Conservation (phyloP, 2,113 vertebrate species). For the Cynopterus brachyotis region DNA sequence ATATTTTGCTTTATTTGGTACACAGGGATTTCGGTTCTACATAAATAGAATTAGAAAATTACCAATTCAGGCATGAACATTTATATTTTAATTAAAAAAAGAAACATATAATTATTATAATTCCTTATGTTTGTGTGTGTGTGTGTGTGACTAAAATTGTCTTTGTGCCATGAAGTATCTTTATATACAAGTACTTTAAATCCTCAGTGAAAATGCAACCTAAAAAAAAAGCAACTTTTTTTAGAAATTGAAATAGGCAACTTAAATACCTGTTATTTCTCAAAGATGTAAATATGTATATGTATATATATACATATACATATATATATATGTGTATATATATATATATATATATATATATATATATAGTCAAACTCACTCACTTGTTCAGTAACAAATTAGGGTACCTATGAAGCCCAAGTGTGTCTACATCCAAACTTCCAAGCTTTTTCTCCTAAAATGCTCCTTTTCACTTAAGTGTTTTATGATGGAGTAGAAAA, state of each 20-base stretch:
- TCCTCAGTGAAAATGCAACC: background rate
- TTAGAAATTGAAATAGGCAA: background rate
- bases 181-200: background rate
- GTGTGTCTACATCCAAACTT: background rate
- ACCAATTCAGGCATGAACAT: background rate
- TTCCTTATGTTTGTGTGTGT: background rate
- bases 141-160: background rate
- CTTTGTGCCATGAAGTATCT: background rate
- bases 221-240: background rate
- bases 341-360: too few relatives aligned
- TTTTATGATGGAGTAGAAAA: background rate
- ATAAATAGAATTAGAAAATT: slow-evolving; percentile 2
- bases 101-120: background rate
- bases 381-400: background rate
- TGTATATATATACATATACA: too few relatives aligned
- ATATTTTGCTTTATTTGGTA: background rate
- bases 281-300: too few relatives aligned
- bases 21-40: background rate
- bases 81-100: background rate
- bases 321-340: too few relatives aligned
- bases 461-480: background rate
- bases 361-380: too few relatives aligned
- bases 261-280: background rate
- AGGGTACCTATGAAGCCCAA: background rate
- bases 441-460: background rate